Conservation (phyloP, 2,113 vertebrate genomes). For the Amazona guildingii region DNA sequence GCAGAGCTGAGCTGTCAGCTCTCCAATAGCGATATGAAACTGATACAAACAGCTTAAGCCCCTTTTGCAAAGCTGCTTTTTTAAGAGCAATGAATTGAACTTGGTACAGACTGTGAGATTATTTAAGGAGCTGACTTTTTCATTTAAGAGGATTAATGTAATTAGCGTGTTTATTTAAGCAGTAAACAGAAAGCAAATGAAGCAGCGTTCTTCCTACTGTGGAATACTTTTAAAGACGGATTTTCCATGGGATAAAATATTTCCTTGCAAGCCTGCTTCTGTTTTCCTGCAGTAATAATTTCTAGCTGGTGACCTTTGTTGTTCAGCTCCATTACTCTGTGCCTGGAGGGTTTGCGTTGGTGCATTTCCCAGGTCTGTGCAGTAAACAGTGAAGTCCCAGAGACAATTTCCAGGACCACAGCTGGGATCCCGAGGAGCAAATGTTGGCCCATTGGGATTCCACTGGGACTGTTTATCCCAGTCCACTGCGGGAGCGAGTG, state of each 20-base stretch:
- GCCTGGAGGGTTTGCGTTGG: not conserved
- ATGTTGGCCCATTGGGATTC: rapidly evolving
- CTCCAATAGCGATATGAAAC: not conserved
- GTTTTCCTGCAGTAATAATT: not conserved
- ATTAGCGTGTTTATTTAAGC: not conserved
- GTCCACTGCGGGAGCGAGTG: not conserved
- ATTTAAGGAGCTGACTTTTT: not conserved
- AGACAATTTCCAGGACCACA: not conserved
- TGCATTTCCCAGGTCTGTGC: not conserved
- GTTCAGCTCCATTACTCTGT: not conserved
- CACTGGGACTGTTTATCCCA: not conserved
- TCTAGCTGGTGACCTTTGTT: not conserved
- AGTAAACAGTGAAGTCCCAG: not conserved
- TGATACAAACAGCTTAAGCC: not conserved
- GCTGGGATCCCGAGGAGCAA: not conserved
- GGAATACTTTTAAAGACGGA: not conserved
- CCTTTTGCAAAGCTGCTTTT: not conserved
- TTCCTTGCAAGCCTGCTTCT: not conserved
- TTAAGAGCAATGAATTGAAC: not conserved
- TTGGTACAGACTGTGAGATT: not conserved
- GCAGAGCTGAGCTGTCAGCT: not conserved
- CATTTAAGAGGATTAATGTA: not conserved
- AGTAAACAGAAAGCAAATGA: not conserved
- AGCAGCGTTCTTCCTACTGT: not conserved
- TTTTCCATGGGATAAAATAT: not conserved